Percentiles rank a stretch among this genome's conserved stretches.
phyloP scores from a whole-genome alignment of 2,888 invertebrate species.

The Leucophenga montana region DNA sequence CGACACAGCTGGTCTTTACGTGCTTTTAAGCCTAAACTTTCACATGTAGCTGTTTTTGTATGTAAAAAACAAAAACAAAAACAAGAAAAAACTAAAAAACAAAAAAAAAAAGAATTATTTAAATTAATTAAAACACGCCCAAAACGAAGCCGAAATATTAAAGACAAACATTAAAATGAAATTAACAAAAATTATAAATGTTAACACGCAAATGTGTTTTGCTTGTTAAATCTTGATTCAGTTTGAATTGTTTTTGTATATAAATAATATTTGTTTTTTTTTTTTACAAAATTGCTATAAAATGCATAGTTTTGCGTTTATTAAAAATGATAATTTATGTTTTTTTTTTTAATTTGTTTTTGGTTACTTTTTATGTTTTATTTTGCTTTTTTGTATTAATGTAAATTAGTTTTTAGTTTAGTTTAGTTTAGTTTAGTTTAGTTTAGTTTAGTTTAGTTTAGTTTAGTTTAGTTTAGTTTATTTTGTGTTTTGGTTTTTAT shows the following conservation, averaged over 20 bases:
- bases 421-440: too few relatives aligned
- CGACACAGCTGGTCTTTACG: too few relatives aligned
- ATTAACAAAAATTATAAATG: background rate
- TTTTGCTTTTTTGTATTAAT: conserved; percentile 14
- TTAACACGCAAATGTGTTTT: background rate
- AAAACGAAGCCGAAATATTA: too few relatives aligned
- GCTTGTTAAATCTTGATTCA: background rate
- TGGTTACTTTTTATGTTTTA: conserved; percentile 19
- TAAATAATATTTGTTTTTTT: conserved; percentile 8
- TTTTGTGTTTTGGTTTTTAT: conserved; percentile 12
- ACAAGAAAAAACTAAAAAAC: background rate
- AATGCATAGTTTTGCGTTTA: conserved; percentile 19
- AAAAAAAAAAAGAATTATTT: background rate
- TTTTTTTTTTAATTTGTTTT: conserved; percentile 27
- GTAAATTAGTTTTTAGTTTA: too few relatives aligned
- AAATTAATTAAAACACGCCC: background rate
- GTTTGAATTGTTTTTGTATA: conserved; percentile 14
- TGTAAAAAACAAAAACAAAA: background rate
- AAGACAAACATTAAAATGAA: background rate
- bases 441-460: too few relatives aligned
- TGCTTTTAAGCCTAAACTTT: too few relatives aligned
- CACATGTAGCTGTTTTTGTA: too few relatives aligned
- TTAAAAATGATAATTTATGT: conserved; percentile 35
- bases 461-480: conserved; percentile 25
- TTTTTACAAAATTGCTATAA: conserved; percentile 28